Percentiles rank a stretch among this genome's conserved stretches.
Evolutionary conservation across 2,113 vertebrate genomes (phyloP).

Genomic region (Okapia johnstoni): DNA sequence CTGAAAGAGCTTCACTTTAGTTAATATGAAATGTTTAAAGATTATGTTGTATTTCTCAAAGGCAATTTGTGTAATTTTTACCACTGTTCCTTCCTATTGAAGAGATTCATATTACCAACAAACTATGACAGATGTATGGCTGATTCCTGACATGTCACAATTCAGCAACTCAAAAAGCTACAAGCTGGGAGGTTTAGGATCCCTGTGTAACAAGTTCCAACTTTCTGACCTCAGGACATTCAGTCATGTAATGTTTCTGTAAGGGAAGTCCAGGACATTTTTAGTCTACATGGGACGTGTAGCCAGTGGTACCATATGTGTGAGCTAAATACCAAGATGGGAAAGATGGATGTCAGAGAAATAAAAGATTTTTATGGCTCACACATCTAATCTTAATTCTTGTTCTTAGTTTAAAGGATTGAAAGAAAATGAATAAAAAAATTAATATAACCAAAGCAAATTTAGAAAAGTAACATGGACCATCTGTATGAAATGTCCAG

Average conservation of each 20-base stretch:
- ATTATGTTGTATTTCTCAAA: not conserved
- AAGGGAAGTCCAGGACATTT: not conserved
- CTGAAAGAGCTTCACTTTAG: constrained; percentile 26
- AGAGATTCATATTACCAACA: not conserved
- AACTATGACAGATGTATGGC: not conserved
- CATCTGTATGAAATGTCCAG: not conserved
- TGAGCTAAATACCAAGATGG: not conserved
- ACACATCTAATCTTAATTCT: not conserved
- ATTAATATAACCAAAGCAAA: not conserved
- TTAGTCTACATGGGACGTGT: not conserved
- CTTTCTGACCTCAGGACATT: not conserved
- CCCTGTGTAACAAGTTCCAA: not conserved
- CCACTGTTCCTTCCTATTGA: not conserved
- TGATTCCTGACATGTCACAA: not conserved
- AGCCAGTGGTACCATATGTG: not conserved
- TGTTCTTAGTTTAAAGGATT: constrained; percentile 26
- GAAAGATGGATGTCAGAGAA: not conserved
- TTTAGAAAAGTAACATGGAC: not conserved
- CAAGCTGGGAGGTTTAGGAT: not conserved
- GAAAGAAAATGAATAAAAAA: not conserved
- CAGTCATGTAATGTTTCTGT: not conserved
- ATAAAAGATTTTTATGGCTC: not conserved
- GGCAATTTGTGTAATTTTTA: not conserved
- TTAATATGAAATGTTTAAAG: constrained; percentile 20
- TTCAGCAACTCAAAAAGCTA: not conserved